Percentiles rank a stretch among this genome's conserved stretches.
phyloP scores from a whole-genome alignment of 2,888 invertebrate genomes.

The Cosmia pyralina region DNA sequence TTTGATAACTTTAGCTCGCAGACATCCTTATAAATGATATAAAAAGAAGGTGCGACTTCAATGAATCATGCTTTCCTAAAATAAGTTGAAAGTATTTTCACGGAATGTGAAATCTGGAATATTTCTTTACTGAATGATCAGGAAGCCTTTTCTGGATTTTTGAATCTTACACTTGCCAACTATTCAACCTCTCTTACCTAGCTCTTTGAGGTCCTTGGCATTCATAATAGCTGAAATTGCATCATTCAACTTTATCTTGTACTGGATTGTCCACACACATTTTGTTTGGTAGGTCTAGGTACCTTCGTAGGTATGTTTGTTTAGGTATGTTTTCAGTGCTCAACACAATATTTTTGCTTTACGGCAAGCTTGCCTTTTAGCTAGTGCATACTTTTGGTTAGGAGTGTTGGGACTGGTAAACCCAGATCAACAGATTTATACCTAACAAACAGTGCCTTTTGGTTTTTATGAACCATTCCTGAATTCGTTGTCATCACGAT shows the following conservation, averaged over 20 bases:
- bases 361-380: too few relatives aligned
- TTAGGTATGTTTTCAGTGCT: neutral
- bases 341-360: neutral
- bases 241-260: constrained; percentile 1
- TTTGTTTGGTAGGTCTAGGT: constrained; percentile 2
- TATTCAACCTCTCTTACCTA: neutral
- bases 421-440: neutral
- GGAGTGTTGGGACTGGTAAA: too few relatives aligned
- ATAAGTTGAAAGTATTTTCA: neutral
- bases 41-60: constrained; percentile 38
- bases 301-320: too few relatives aligned
- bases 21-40: neutral
- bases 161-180: neutral
- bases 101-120: neutral
- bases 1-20: constrained; percentile 25
- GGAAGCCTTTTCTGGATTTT: neutral
- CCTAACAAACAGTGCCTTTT: neutral
- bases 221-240: neutral
- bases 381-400: neutral
- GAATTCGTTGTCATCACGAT: neutral
- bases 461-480: neutral
- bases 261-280: neutral
- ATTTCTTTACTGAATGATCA: neutral
- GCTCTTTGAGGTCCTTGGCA: neutral
- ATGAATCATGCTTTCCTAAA: constrained; percentile 33